phyloP scores from a whole-genome alignment of 2,797 vertebrate species.

The Fistularia tabacaria region DNA sequence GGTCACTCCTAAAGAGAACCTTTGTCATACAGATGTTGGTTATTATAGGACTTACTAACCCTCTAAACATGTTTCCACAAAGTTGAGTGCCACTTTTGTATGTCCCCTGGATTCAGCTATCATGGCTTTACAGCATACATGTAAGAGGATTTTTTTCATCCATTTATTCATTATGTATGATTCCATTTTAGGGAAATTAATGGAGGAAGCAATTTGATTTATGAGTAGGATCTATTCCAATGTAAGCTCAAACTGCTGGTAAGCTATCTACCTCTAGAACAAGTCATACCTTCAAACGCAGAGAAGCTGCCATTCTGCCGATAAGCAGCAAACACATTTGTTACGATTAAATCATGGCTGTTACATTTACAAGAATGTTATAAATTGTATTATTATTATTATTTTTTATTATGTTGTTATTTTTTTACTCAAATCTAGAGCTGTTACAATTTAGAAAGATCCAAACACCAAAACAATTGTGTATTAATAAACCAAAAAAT shows the following conservation, averaged over 20 bases:
- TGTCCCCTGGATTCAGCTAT: not conserved
- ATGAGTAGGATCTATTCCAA: conserved; percentile 30
- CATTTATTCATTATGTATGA: conserved; percentile 30
- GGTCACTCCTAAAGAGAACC: too few species aligned
- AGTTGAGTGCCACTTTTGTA: too few species aligned
- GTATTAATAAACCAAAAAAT: conserved; percentile 18
- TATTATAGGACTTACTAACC: too few species aligned
- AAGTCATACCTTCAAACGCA: conserved; percentile 27
- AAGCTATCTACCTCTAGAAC: conserved; percentile 39
- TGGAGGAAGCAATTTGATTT: conserved; percentile 33
- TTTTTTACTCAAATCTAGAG: too few species aligned
- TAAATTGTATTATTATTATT: too few species aligned
- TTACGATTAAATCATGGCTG: too few species aligned
- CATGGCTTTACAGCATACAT: conserved; percentile 7
- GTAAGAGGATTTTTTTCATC: conserved; percentile 3
- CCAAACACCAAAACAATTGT: too few species aligned
- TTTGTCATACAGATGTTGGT: not conserved
- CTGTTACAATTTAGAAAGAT: too few species aligned
- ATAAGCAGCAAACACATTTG: too few species aligned
- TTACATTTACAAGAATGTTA: too few species aligned
- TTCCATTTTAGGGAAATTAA: conserved; percentile 29
- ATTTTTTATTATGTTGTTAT: too few species aligned
- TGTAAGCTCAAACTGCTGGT: conserved; percentile 21
- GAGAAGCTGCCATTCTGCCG: not conserved
- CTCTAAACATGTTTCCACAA: too few species aligned